A percentile compares a stretch with the other conserved stretches of the same genome.
phyloP scores from a whole-genome alignment of 2,113 vertebrate genomes.

The Rhynchopsitta pachyrhyncha region DNA sequence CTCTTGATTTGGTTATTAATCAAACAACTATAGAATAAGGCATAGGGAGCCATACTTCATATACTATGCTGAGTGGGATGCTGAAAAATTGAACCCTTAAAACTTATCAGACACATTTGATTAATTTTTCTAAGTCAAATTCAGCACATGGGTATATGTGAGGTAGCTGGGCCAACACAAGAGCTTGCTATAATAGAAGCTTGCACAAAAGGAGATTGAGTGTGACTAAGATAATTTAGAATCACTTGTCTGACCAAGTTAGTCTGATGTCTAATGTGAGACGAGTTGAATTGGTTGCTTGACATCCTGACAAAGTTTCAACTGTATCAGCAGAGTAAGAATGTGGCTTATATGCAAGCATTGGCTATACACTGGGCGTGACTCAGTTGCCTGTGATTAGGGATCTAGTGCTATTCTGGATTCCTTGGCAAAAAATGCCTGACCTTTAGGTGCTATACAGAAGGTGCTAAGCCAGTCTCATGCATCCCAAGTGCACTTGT shows the following conservation, averaged over 20 bases:
- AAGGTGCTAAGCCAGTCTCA: background rate
- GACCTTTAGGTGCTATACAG: background rate
- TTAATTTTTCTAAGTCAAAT: background rate
- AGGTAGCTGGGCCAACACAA: background rate
- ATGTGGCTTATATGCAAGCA: background rate
- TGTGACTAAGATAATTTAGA: background rate
- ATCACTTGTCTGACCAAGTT: background rate
- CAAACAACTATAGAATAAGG: background rate
- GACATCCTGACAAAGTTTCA: background rate
- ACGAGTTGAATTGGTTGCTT: background rate
- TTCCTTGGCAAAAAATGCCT: background rate
- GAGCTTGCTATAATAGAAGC: background rate
- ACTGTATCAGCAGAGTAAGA: background rate
- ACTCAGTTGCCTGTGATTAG: background rate
- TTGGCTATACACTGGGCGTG: background rate
- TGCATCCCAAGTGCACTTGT: background rate
- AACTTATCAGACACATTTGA: background rate
- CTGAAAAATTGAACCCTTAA: background rate
- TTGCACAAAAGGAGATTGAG: background rate
- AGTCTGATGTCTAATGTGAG: background rate
- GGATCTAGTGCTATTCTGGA: background rate
- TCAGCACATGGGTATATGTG: background rate
- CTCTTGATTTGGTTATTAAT: background rate
- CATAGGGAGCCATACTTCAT: background rate
- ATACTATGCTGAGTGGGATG: background rate